Base-by-base conservation (phyloP, 2,113 vertebrate species). In the Trogon melanurus region DNA sequence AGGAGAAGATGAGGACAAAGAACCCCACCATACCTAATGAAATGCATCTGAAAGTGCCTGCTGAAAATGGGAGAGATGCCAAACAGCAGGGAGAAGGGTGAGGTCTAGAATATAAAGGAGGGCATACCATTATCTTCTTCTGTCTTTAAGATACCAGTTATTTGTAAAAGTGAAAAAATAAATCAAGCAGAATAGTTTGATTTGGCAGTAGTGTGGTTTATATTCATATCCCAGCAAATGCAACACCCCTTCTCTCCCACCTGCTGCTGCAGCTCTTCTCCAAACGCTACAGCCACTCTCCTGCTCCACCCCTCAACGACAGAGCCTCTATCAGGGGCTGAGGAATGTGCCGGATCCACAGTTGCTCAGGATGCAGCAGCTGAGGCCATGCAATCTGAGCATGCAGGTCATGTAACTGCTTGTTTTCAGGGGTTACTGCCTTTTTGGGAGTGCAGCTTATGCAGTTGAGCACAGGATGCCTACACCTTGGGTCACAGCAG, bases 41-140 rank as follows among this genome's bases (percentile, higher is more conserved):
- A 50, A 56, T 96, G 94, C 95, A 93, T 97, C 85, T 90, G 54
- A 95, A 95, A 96, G 85, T 93, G 88, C 79, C 88, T 71, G 79
- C 82, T 95, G 88, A 50, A 72, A 82, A 47, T 11, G 75, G 92
- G 92, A 62, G 3, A 32, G 19, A 19, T 85, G 71, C 94, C 96
- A 95, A 66, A 78, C 79, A 51, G 41, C 95, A 34, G 30, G 30
- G 79, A 93, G 50, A 69, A 73, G 82, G 74, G 58, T 10, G 58
- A 54, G 47, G 79, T 79, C 76, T 36, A 38, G 62, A 93, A 88
- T 89, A 90, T 22, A 88, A 95, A 93, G 36, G 67, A 91, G 53
- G 57, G 29, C 50, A 34, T 66, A 2, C 51, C 19, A 36, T 80
- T 92, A 12, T 76, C 23, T 73, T 47, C 38, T 64, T 57, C 38